Base-by-base conservation (phyloP, 2,113 vertebrate species). In the Symphodus melops region DNA sequence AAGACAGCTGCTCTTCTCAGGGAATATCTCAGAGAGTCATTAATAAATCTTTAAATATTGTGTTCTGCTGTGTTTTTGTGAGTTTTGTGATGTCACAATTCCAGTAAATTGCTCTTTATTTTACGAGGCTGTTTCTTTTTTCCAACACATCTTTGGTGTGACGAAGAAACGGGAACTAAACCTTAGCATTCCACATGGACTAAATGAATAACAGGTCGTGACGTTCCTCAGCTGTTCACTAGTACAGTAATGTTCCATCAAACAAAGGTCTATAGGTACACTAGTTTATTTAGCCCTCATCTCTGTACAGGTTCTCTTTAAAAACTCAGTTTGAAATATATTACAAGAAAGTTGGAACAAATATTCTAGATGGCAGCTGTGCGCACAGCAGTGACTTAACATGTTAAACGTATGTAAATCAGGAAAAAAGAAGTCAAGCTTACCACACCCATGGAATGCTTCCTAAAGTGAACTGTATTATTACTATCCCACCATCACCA, bases 1-100 rank as follows among this genome's bases (percentile, higher is more conserved):
- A 36, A 86, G 28, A 33, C 28, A 5, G 42, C 48, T 62, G 71
- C 75, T 16, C 9, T 64, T 77, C 72, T 82, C 79, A 68, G 76
- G 81, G 65, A 81, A 64, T 10, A 57, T 69, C 21, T 69, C 23
- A 48, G 12, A 44, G 14, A 23, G 21, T 41, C n/a, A 39, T 13
- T 16, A 86, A 21, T 36, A 52, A 52, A 67, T 23, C 21, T 9
- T 33, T 66, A 52, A 71, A 71, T 36, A 55, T 59, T 53, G 13
- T 65, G 0, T n/a, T 65, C 9, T 25, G 23, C 36, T 81, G n/a
- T 64, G 6, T 64, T 51, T 77, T 54, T 16, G 14, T 48, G 46
- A 17, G 46, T 13, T 17, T 14, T 48, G 46, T 17, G 14, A 48
- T 16, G 8, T 17, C n/a, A n/a, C n/a, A n/a, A n/a, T 48, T 48